Percentiles rank a stretch among this genome's conserved stretches.
These are phyloP conservation scores for Microtus richardsoni DNA, from an alignment of 2,113 vertebrate genomes.

Conservation along the genomic window DNA sequence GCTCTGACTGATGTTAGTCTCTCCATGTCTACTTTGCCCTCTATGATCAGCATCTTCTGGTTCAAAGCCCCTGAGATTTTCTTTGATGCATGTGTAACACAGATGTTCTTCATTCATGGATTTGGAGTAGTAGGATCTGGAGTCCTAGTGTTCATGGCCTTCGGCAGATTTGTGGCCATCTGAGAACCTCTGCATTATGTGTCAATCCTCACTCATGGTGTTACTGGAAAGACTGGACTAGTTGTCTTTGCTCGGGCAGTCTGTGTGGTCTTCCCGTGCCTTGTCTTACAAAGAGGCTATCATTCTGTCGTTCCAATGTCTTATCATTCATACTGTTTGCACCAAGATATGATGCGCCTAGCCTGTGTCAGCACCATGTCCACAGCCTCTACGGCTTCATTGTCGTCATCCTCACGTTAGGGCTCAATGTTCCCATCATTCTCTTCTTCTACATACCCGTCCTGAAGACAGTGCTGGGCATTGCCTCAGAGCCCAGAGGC, in stretches of 20 bases:
- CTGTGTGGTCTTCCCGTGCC: slow-evolving; percentile 54
- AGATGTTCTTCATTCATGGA: slow-evolving; percentile 78
- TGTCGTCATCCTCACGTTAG: background rate
- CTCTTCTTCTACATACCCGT: slow-evolving; percentile 70
- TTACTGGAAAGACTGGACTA: slow-evolving; percentile 24
- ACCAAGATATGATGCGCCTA: slow-evolving; percentile 74
- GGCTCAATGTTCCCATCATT: slow-evolving; percentile 61
- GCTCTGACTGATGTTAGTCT: slow-evolving; percentile 77
- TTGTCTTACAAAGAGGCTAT: slow-evolving; percentile 41
- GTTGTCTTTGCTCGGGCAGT: background rate
- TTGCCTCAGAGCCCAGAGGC: background rate
- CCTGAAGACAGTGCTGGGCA: slow-evolving; percentile 60
- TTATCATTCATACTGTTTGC: slow-evolving; percentile 81
- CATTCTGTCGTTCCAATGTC: slow-evolving; percentile 64
- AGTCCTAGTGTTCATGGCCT: slow-evolving; percentile 78
- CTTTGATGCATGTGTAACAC: background rate
- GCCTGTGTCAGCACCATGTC: background rate
- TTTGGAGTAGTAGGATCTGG: slow-evolving; percentile 66
- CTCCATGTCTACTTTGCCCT: slow-evolving; percentile 74
- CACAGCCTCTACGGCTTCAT: slow-evolving; percentile 70
- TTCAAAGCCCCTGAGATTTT: background rate
- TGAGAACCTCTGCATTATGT: slow-evolving; percentile 61
- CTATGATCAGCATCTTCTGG: slow-evolving; percentile 68
- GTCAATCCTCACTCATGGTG: slow-evolving; percentile 26
- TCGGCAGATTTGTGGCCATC: slow-evolving; percentile 72